These are phyloP conservation scores for Arge pagana DNA, from an alignment of 2,888 invertebrate genomes.

Conservation along the genomic window DNA sequence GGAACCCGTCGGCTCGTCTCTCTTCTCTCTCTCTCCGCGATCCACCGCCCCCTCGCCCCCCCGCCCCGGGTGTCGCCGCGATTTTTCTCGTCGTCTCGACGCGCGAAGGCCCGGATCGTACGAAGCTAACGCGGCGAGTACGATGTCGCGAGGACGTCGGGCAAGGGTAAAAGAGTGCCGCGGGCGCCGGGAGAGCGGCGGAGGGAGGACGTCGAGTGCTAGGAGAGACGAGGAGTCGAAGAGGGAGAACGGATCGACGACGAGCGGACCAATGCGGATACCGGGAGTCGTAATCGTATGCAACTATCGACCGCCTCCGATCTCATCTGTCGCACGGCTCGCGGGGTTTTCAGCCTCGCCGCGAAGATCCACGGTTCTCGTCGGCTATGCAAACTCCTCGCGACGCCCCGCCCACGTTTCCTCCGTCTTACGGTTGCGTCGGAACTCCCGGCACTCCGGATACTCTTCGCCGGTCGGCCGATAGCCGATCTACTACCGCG, in stretches of 20 bases:
- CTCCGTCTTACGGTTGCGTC: too few relatives aligned
- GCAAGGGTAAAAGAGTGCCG: neutral
- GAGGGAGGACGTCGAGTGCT: neutral
- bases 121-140: constrained; percentile 21
- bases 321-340: constrained; percentile 24
- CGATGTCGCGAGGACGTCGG: neutral
- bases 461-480: too few relatives aligned
- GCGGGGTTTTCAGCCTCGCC: too few relatives aligned
- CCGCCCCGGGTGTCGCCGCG: constrained; percentile 38
- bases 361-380: too few relatives aligned
- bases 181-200: neutral
- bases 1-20: too few relatives aligned
- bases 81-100: constrained; percentile 41
- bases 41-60: too few relatives aligned
- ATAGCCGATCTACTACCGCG: too few relatives aligned
- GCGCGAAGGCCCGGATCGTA: constrained; percentile 35
- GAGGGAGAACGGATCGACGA: constrained; percentile 29
- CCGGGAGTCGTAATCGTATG: constrained; percentile 49
- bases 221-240: constrained; percentile 33
- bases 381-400: constrained; percentile 52
- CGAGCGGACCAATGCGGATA: constrained; percentile 53
- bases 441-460: too few relatives aligned
- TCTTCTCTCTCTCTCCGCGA: too few relatives aligned
- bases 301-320: constrained; percentile 54
- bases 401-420: constrained; percentile 49